Evolutionary conservation across 2,113 vertebrate genomes (phyloP).

Genomic region (Dasypus novemcinctus): DNA sequence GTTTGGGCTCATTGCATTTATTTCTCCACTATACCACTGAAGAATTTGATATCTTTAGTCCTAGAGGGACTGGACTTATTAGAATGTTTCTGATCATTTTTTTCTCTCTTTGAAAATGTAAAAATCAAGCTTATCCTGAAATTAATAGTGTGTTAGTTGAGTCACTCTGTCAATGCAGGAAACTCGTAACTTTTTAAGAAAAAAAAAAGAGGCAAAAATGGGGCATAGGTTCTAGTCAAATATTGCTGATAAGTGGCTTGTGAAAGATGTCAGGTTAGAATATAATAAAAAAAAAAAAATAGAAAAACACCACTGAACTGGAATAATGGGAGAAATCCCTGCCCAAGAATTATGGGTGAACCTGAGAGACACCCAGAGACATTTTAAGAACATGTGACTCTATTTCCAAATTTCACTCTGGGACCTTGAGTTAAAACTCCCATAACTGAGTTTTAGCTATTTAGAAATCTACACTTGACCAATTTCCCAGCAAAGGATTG

Average conservation of each 20-base stretch:
- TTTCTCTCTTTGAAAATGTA: not conserved
- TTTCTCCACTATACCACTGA: not conserved
- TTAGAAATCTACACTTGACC: conserved; percentile 31
- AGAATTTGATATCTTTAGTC: not conserved
- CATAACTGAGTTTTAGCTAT: not conserved
- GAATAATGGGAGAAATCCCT: not conserved
- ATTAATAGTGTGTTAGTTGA: not conserved
- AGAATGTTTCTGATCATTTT: not conserved
- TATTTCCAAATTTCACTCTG: not conserved
- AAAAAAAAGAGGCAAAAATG: not conserved
- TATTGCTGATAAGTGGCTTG: not conserved
- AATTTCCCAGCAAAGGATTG: not conserved
- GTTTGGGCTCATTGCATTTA: not conserved
- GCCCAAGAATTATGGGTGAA: not conserved
- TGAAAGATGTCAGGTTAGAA: not conserved
- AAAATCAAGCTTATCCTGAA: not conserved
- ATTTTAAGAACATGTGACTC: not conserved
- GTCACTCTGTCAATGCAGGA: not conserved
- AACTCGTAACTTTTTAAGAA: not conserved
- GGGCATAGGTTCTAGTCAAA: not conserved
- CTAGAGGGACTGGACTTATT: not conserved
- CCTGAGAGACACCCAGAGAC: not conserved
- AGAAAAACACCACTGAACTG: not conserved
- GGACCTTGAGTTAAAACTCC: not conserved
- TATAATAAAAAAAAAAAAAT: not conserved